Evolutionary conservation across 2,797 vertebrate species (phyloP), one percentile per base, ranked within the genome.

Genomic region (Helarctos malayanus): DNA sequence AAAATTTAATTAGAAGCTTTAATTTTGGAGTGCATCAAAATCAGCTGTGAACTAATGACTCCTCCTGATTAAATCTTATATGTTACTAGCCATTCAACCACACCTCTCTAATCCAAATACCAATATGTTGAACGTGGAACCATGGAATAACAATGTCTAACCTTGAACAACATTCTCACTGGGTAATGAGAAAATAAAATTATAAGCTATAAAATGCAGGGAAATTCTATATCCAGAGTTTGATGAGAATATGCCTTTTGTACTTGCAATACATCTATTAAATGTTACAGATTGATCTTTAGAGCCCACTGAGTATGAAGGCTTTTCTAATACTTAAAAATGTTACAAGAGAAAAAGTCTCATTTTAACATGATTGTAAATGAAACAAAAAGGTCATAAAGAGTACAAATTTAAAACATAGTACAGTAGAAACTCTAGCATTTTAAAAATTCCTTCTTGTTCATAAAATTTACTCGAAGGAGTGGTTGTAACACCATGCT

Each of bases 351-450:
- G 27, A 15, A 85, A 93, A 97, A 91, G 69, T 0, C 69, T 97
- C 52, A 93, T 68, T 95, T 95, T 97, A 97, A 76, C n/a, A 86
- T 89, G 91, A 97, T 86, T 93, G 57, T 87, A 97, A 98, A 79
- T 57, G 59, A 91, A 98, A 97, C 80, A 93, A 65, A 98, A 98
- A 88, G 27, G 80, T 95, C 89, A 83, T 94, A 69, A 68, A 68
- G 65, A 87, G 15, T 94, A 54, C 45, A 93, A 84, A 92, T 78
- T 96, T 97, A 85, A 95, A 88, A 76, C 27, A 93, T 49, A 91
- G 65, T 76, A 79, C 73, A 63, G 16, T 52, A 80, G 68, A 94
- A 92, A 57, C 35, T 56, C 29, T 54, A 81, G 27, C 89, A 83
- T 95, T 96, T 92, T 21, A 41, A 85, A 78, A 92, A 78, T 80